Evolutionary conservation across 2,797 vertebrate genomes (phyloP).

Genomic region (Australoheros facetus): DNA sequence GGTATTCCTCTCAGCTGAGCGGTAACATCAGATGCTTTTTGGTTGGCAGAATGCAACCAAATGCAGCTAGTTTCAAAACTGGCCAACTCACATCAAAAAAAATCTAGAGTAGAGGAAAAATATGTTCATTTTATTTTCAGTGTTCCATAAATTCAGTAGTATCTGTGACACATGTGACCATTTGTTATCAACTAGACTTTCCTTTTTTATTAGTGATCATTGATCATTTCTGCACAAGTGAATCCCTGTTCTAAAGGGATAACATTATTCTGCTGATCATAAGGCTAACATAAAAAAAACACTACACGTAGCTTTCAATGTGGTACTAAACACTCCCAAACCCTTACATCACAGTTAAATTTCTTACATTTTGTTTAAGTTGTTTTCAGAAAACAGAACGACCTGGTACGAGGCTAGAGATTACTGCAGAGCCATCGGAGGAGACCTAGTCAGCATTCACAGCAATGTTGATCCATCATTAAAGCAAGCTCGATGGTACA

Average conservation of each 20-base stretch:
- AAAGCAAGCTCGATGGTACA: fast-evolving
- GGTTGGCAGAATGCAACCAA: background rate
- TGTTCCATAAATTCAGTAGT: background rate
- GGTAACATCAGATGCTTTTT: background rate
- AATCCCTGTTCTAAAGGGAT: background rate
- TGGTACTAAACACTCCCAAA: background rate
- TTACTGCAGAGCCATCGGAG: conserved; percentile 86
- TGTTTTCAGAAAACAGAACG: conserved; percentile 56
- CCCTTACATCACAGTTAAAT: background rate
- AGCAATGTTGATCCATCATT: conserved; percentile 62
- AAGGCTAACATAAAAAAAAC: background rate
- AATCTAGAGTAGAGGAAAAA: background rate
- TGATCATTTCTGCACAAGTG: background rate
- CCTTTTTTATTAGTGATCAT: background rate
- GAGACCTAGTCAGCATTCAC: conserved; percentile 85
- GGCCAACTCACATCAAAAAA: background rate
- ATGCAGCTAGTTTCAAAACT: background rate
- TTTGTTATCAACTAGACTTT: background rate
- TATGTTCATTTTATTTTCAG: background rate
- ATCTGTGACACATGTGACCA: background rate
- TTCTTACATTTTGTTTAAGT: conserved; percentile 31
- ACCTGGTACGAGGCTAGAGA: conserved; percentile 86
- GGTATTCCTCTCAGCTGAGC: background rate
- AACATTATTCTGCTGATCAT: background rate
- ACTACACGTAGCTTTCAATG: fast-evolving